A percentile compares a stretch with the other conserved stretches of the same genome.
Evolutionary conservation across 2,797 vertebrate species (phyloP).

Genomic region (Vultur gryphus): DNA sequence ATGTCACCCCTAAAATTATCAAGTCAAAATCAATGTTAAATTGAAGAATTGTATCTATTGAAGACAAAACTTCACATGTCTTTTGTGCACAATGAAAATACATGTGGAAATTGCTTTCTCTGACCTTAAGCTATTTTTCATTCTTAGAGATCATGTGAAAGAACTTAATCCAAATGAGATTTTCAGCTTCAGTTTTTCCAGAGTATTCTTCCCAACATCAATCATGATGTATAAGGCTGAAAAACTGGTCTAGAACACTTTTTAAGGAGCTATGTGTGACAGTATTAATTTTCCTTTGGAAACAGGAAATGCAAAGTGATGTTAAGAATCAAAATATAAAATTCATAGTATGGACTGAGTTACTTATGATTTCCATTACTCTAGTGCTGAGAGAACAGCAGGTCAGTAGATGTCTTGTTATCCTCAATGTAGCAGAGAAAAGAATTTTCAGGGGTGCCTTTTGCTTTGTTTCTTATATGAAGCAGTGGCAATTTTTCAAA

Average conservation of each 20-base stretch:
- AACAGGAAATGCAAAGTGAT: background rate
- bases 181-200: background rate
- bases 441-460: background rate
- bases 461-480: background rate
- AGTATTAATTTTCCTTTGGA: background rate
- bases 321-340: background rate
- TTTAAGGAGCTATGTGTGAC: background rate
- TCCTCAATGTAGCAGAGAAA: background rate
- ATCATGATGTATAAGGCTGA: background rate
- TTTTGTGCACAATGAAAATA: background rate
- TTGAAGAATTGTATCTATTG: background rate
- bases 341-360: background rate
- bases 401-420: background rate
- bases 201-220: background rate
- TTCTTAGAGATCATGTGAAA: background rate
- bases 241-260: background rate
- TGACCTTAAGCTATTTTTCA: background rate
- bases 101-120: conserved; percentile 3
- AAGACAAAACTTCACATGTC: background rate
- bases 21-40: background rate
- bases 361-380: background rate
- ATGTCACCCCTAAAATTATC: background rate
- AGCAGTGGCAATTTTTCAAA: background rate
- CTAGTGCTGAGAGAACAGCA: background rate
- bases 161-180: conserved; percentile 31